Base-by-base conservation (phyloP, 2,113 vertebrate species). In the Austrofundulus limnaeus region DNA sequence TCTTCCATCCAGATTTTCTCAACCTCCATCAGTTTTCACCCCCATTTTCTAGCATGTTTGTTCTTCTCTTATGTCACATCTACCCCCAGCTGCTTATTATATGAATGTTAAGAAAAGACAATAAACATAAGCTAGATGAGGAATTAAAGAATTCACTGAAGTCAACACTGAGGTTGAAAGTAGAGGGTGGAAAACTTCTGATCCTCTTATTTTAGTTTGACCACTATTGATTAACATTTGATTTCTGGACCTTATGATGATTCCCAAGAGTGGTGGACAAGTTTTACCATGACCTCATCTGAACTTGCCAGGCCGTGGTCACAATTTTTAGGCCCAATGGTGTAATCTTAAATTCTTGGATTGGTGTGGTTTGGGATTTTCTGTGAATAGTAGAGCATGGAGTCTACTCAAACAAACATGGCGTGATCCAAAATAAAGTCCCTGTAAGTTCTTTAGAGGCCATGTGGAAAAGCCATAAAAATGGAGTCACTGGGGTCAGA, bases 381-480 rank as follows among this genome's bases (percentile, higher is more conserved):
- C 81, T 69, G 78, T 50, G 78, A 85, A 82, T 64, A 81, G 84
- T 70, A 79, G 75, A 77, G 78, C 65, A 45, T 75, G 34, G 52
- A 59, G 73, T 77, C 82, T 70, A 82, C 83, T 82, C 89, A 85
- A 83, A 89, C 85, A 93, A 93, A 92, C 89, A 92, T 24, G 70
- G 65, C 50, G 49, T 23, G 28, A 54, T 92, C 92, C 92, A 93
- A 93, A 91, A 85, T 90, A 93, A 92, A 92, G 90, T 83, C 81
- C 83, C 77, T 75, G 66, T 76, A 70, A 85, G 84, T 91, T 90
- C 87, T 89, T 85, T 70, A 78, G 79, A 85, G 87, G 79, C 86
- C 86, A 90, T 90, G 90, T 92, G 92, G 90, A 92, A 92, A 93
- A 92, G 82, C 58, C 67, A 91, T 92, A 91, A 92, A 34, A 90